phyloP scores from a whole-genome alignment of 2,888 invertebrate genomes.

The Pseudanteris insignis region DNA sequence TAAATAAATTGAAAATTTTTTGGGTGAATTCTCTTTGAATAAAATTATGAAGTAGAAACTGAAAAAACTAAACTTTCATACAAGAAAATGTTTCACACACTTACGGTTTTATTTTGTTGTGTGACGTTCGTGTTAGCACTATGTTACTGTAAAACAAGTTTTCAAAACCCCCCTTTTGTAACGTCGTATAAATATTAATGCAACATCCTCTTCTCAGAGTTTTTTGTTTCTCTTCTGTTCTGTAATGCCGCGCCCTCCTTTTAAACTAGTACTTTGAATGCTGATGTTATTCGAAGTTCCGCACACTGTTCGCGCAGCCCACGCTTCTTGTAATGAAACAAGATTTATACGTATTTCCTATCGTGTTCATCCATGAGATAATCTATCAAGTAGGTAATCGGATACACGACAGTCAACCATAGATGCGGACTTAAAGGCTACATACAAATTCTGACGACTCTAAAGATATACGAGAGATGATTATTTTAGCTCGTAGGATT shows the following conservation, averaged over 20 bases:
- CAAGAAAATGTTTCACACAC: too few relatives aligned
- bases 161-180: slow-evolving; percentile 54
- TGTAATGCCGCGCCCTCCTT: slow-evolving; percentile 48
- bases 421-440: slow-evolving; percentile 14
- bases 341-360: slow-evolving; percentile 59
- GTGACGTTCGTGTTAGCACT: slow-evolving; percentile 31
- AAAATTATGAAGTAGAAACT: too few relatives aligned
- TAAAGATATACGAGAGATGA: slow-evolving; percentile 17
- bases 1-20: too few relatives aligned
- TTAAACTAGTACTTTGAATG: slow-evolving; percentile 64
- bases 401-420: slow-evolving; percentile 34
- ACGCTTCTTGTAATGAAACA: slow-evolving; percentile 59
- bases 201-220: slow-evolving; percentile 65
- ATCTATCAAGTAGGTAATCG: slow-evolving; percentile 47
- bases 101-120: too few relatives aligned
- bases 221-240: slow-evolving; percentile 63
- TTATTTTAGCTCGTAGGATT: slow-evolving; percentile 31
- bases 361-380: slow-evolving; percentile 41
- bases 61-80: too few relatives aligned
- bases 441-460: slow-evolving; percentile 20
- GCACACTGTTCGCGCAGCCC: slow-evolving; percentile 48
- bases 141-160: slow-evolving; percentile 45
- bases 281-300: slow-evolving; percentile 59
- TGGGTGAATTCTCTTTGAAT: too few relatives aligned
- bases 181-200: slow-evolving; percentile 67